Conservation (phyloP, 2,888 invertebrate species). For the Galerucella nymphaeae region DNA sequence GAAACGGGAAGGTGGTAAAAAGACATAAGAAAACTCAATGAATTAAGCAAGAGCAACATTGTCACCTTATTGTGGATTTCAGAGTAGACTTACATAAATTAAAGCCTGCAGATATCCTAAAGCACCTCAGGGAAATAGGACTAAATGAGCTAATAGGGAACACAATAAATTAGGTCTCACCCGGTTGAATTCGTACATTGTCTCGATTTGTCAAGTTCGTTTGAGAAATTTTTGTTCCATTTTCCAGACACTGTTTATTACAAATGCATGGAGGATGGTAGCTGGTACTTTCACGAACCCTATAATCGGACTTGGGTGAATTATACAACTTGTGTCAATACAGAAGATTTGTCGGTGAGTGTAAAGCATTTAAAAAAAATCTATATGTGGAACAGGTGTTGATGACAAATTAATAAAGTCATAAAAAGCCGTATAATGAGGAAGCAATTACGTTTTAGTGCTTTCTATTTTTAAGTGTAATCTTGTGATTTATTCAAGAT, state of each 20-base stretch:
- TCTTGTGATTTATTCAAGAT: background rate
- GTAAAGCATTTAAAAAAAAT: conserved; percentile 20
- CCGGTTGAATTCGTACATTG: no score
- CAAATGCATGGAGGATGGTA: conserved; percentile 81
- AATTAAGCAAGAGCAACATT: no score
- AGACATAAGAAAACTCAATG: no score
- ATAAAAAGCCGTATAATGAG: background rate
- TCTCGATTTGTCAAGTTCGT: no score
- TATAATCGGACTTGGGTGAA: conserved; percentile 87
- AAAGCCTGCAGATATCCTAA: no score
- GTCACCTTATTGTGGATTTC: no score
- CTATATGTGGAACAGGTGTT: conserved; percentile 7
- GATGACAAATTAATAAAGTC: background rate
- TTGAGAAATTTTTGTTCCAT: background rate
- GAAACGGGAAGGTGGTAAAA: no score
- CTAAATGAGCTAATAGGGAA: no score
- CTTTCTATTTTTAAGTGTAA: background rate
- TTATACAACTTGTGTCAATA: conserved; percentile 87
- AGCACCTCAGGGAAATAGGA: no score
- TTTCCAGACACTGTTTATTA: conserved; percentile 82
- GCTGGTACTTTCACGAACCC: conserved; percentile 85
- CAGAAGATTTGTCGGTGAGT: conserved; percentile 75
- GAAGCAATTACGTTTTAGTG: background rate
- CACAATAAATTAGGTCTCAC: no score
- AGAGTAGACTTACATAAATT: no score